Percentiles rank a stretch among this genome's conserved stretches.
Conservation (phyloP, 2,797 vertebrate genomes). For the Chromis chromis region DNA sequence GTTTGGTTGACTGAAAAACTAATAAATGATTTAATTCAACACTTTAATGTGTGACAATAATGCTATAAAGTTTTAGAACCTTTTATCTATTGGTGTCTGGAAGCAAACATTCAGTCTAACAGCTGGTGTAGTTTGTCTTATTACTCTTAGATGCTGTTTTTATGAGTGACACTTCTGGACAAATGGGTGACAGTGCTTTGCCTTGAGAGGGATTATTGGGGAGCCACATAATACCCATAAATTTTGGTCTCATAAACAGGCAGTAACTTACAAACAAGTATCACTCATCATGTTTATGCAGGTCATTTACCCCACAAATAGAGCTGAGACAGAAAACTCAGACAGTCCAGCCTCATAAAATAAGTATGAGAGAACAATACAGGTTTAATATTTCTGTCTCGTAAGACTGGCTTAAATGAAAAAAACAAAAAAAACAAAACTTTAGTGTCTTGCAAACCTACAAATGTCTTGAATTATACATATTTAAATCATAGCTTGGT, state of each 20-base stretch:
- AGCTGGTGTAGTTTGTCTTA: conserved; percentile 1
- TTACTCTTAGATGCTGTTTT: conserved; percentile 23
- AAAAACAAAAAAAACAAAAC: background rate
- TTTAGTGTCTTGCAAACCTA: conserved; percentile 1
- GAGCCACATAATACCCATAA: conserved; percentile 37
- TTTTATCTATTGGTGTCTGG: background rate
- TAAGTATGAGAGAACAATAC: conserved; percentile 4
- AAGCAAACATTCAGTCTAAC: conserved; percentile 8
- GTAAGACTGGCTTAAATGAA: background rate
- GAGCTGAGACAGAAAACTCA: conserved; percentile 12
- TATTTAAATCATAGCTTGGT: background rate
- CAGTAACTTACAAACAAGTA: conserved; percentile 25
- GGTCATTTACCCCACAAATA: conserved; percentile 26
- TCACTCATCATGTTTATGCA: conserved; percentile 21
- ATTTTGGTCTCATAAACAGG: conserved; percentile 42
- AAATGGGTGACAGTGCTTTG: conserved; percentile 28
- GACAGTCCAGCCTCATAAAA: conserved; percentile 29
- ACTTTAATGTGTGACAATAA: background rate
- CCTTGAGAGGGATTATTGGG: conserved; percentile 40
- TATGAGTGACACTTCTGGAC: conserved; percentile 45
- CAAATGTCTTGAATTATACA: conserved; percentile 1
- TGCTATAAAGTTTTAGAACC: background rate
- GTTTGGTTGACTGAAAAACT: background rate
- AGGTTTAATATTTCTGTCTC: conserved; percentile 1
- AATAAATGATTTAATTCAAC: background rate